Percentiles rank a stretch among this genome's conserved stretches.
Evolutionary conservation across 1,140 invertebrate genomes (phyloP).

Genomic region (Macrosteles quadrilineatus): DNA sequence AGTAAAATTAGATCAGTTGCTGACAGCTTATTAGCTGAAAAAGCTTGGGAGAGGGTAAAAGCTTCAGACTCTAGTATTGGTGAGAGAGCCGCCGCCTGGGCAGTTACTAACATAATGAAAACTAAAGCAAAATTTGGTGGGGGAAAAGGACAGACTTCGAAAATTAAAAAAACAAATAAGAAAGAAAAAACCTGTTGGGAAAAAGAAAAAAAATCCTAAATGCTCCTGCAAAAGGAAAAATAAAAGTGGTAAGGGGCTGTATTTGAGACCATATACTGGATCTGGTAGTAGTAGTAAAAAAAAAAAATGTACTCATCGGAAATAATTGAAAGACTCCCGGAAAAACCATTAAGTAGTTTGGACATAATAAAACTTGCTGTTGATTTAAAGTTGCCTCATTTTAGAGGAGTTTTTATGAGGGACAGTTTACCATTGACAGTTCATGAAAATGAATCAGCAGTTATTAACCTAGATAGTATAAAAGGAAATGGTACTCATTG

Average conservation of each 20-base stretch:
- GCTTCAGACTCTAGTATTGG: slow-evolving; percentile 46
- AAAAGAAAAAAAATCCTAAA: too few species aligned
- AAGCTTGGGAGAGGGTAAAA: slow-evolving; percentile 49
- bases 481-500: slow-evolving; percentile 45
- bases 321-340: slow-evolving; percentile 4
- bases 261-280: slow-evolving; percentile 28
- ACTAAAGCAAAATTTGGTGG: slow-evolving; percentile 46
- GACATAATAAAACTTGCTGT: slow-evolving; percentile 4
- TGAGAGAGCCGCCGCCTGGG: slow-evolving; percentile 46
- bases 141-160: background rate
- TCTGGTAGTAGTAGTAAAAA: slow-evolving; percentile 25
- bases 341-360: slow-evolving; percentile 20
- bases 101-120: slow-evolving; percentile 46
- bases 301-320: slow-evolving; percentile 13
- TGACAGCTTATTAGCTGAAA: slow-evolving; percentile 48
- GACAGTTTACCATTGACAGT: slow-evolving; percentile 38
- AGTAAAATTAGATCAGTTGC: slow-evolving; percentile 47
- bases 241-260: slow-evolving; percentile 20
- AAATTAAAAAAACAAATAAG: background rate
- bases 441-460: slow-evolving; percentile 40
- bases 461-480: slow-evolving; percentile 46
- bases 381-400: slow-evolving; percentile 22
- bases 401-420: slow-evolving; percentile 37
- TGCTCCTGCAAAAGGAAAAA: background rate
- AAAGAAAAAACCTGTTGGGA: background rate